Base-by-base conservation (phyloP, 1,140 invertebrate genomes). In the Caenorhabditis tropicalis region DNA sequence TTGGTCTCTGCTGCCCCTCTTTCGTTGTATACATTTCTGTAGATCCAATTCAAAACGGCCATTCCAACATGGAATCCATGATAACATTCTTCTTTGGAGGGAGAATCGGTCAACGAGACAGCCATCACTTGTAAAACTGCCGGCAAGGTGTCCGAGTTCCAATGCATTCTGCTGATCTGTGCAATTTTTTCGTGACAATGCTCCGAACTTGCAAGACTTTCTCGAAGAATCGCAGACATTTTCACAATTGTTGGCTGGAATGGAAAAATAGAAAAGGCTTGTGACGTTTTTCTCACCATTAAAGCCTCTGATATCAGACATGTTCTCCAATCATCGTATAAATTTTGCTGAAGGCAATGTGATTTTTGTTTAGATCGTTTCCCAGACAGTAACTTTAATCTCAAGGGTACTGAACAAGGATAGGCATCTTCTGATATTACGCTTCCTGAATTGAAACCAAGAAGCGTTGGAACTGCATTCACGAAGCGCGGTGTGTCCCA, bases 1-100 rank as follows among this genome's bases (percentile, higher is more conserved):
- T 74, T 74, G 0, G 65, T 74, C 15, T 74, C 65, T 2, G 65
- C 65, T 0, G 65, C 65, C 10, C 65, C 36, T 74, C 65, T 46
- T 15, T 36, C 65, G 24, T 36, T 74, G 16, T 36, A 74, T n/a
- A 74, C 65, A 12, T 43, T 43, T 43, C 65, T n/a, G 21, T 74
- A 74, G 9, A 74, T 15, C 65, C 65, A 74, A 74, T 74, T 74
- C 15, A 74, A 43, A 43, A 74, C n/a, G 2, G 65, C 15, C 65
- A 74, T 74, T 1, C 33, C 65, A 3, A 74, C 65, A 24, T 74
- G 65, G 15, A 74, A 74, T 10, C 65, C 65, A 21, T 74, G 65
- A 24, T 74, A 74, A n/a, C 65, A 46, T 5, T 74, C 65, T 24
- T 74, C 65, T 10, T 24, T 39, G 0, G 65, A 21, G 4, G 33